These are phyloP conservation scores for Odontomachus brunneus DNA, from an alignment of 1,140 invertebrate species.

Conservation along the genomic window DNA sequence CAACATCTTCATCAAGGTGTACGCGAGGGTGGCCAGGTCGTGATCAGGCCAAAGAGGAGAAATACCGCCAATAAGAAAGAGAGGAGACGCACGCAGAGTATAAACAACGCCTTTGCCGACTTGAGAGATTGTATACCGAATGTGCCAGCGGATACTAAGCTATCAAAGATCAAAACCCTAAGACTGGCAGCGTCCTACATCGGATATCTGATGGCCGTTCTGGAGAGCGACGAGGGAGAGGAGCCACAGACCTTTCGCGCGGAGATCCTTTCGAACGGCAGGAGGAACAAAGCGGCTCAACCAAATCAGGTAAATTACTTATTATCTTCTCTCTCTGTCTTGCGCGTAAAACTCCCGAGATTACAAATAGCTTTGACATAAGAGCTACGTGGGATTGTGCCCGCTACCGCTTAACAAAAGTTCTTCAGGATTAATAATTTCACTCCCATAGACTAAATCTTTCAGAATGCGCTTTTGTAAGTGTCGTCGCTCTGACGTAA, in stretches of 20 bases:
- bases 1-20: slow-evolving; percentile 63
- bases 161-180: slow-evolving; percentile 97
- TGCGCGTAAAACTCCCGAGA: too few relatives aligned
- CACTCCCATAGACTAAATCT: slow-evolving; percentile 38
- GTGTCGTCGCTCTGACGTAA: slow-evolving; percentile 59
- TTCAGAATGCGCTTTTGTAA: slow-evolving; percentile 50
- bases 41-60: slow-evolving; percentile 86
- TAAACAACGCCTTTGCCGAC: slow-evolving; percentile 97
- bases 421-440: slow-evolving; percentile 23
- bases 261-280: slow-evolving; percentile 87
- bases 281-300: slow-evolving; percentile 79
- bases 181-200: slow-evolving; percentile 96
- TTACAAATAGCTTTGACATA: not conserved
- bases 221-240: slow-evolving; percentile 90
- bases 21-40: slow-evolving; percentile 55
- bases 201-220: slow-evolving; percentile 93
- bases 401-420: slow-evolving; percentile 9
- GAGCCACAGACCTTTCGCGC: slow-evolving; percentile 91
- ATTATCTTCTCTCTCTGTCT: too few relatives aligned
- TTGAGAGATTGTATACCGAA: slow-evolving; percentile 97
- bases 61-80: slow-evolving; percentile 98
- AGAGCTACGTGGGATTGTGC: too few relatives aligned
- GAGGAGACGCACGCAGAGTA: slow-evolving; percentile 94
- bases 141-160: slow-evolving; percentile 97
- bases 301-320: slow-evolving; percentile 73